These are phyloP conservation scores for Colletes gigas DNA, from an alignment of 1,140 invertebrate species.

Conservation along the genomic window DNA sequence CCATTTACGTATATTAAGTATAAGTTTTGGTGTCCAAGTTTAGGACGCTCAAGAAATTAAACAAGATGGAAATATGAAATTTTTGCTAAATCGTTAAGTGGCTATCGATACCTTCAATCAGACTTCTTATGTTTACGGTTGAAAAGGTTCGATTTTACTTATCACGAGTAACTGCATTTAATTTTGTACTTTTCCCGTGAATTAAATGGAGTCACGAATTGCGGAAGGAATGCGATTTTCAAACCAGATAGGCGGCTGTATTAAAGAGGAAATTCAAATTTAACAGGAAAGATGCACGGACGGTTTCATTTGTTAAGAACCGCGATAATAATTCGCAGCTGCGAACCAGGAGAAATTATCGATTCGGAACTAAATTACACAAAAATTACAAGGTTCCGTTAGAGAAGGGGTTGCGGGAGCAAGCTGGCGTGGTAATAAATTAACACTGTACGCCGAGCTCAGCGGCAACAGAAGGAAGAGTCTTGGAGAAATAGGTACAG, in stretches of 20 bases:
- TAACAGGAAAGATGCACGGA: background rate
- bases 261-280: background rate
- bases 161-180: no score
- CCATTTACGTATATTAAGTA: no score
- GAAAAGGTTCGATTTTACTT: no score
- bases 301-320: background rate
- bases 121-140: no score
- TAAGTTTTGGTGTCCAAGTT: no score
- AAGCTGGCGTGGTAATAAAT: constrained; percentile 16
- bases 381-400: background rate
- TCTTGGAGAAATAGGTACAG: background rate
- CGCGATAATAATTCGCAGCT: constrained; percentile 7
- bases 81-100: no score
- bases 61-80: no score
- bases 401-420: background rate
- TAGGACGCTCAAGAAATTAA: no score
- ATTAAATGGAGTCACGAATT: background rate
- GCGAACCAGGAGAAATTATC: background rate
- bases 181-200: background rate
- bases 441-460: background rate
- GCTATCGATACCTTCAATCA: no score
- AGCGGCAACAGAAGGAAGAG: background rate
- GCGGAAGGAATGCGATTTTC: background rate
- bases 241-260: background rate
- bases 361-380: constrained; percentile 1